Evolutionary conservation across 2,113 vertebrate species (phyloP).

Genomic region (Gallinago paraguaiae): DNA sequence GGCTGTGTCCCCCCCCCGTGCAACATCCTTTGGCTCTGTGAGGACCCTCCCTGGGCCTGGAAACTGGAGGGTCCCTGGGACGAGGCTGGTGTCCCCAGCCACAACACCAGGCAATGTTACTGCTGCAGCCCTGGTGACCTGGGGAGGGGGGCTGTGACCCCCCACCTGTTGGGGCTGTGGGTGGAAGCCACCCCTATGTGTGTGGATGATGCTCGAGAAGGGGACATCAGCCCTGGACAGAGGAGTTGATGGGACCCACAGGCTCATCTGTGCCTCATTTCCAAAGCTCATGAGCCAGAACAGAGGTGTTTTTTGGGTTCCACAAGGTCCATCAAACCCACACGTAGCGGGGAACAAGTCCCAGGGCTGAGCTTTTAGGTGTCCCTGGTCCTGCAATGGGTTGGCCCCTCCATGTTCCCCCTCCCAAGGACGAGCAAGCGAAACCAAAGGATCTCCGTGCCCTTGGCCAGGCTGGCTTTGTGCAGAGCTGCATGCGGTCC

Average conservation of each 20-base stretch:
- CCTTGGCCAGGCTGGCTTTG: background rate
- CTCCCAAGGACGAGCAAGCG: background rate
- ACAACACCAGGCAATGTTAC: background rate
- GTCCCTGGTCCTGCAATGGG: background rate
- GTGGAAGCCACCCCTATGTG: background rate
- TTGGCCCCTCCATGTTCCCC: background rate
- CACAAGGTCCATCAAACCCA: background rate
- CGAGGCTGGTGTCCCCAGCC: background rate
- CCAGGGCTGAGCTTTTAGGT: background rate
- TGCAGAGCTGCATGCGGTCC: slow-evolving; percentile 24
- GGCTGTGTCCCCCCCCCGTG: accelerated
- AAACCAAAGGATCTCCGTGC: slow-evolving; percentile 65
- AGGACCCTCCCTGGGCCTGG: background rate
- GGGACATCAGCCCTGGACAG: accelerated
- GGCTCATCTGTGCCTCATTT: background rate
- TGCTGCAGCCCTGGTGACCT: background rate
- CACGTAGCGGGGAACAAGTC: accelerated
- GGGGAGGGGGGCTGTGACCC: accelerated
- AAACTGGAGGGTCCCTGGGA: too few species aligned
- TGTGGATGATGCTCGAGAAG: background rate
- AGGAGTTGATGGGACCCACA: accelerated
- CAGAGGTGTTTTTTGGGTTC: background rate
- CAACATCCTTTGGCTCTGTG: accelerated
- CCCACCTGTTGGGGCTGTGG: background rate
- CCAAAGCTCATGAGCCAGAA: background rate